Base-by-base conservation (phyloP, 2,797 vertebrate species). In the Syngnathus acus region DNA sequence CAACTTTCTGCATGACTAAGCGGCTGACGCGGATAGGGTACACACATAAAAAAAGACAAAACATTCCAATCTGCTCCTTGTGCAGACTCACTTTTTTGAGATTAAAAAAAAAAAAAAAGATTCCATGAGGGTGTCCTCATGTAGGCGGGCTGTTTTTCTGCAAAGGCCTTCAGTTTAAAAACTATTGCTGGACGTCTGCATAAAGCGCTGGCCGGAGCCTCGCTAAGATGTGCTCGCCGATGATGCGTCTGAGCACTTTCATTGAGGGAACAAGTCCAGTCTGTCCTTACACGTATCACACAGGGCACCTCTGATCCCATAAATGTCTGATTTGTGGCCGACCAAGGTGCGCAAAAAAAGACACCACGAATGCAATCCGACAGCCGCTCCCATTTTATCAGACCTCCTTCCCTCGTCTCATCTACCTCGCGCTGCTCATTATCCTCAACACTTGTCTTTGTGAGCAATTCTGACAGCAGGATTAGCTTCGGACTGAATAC, bases 291-390 rank as follows among this genome's bases (percentile, higher is more conserved):
- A 65, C 14, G 38, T 17, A 10, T n/a, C 32, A 26, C 50, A 9
- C 9, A 11, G 17, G 47, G 62, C 45, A 32, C 43, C 70, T 47
- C 66, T 50, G 70, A 76, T 21, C 60, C 14, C 9, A 26, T 67
- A 62, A 68, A 53, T 51, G 57, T 67, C 37, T 68, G 68, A 69
- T 65, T 68, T 68, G 68, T 51, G 53, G 71, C 64, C 68, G 70
- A 83, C 70, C 69, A 60, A 68, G 71, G 69, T 62, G 61, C 53
- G 69, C 62, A 68, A 73, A 72, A 32, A 32, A 32, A 74, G 78
- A 83, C 66, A 68, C 57, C 71, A 69, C 61, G 71, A 81, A 80
- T 78, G 64, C 75, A 83, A 80, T 85, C 79, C 64, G 67, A 64
- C 7, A 51, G 50, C 50, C 9, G 21, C 9, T 21, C 3, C 3